phyloP scores from a whole-genome alignment of 2,113 vertebrate species.

The Tursiops truncatus region DNA sequence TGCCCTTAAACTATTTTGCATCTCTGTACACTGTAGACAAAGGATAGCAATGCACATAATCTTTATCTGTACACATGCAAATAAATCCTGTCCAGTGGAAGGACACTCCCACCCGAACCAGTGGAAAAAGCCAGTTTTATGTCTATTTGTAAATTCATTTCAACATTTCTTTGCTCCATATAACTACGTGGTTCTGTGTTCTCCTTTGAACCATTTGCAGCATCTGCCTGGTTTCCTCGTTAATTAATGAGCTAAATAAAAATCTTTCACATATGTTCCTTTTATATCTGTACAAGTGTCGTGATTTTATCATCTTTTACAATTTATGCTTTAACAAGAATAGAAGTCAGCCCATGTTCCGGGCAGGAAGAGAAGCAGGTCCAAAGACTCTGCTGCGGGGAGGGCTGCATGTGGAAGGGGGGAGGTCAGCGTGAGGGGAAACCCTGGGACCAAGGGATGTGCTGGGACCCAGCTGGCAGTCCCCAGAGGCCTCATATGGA shows the following conservation, averaged over 20 bases:
- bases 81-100: neutral
- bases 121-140: neutral
- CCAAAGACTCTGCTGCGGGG: neutral
- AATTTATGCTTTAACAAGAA: neutral
- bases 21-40: neutral
- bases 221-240: neutral
- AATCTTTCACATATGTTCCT: neutral
- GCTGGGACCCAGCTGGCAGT: neutral
- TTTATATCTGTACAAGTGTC: neutral
- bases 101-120: neutral
- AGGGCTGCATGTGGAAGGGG: neutral
- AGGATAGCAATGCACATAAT: neutral
- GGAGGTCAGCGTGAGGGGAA: neutral
- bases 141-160: neutral
- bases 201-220: neutral
- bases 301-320: neutral
- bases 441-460: neutral
- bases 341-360: neutral
- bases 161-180: neutral
- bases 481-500: neutral
- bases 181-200: neutral
- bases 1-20: neutral
- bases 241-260: conserved; percentile 18
- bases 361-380: neutral
- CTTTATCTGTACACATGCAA: neutral